Conservation (phyloP, 2,888 invertebrate species). For the Ceriagrion tenellum region DNA sequence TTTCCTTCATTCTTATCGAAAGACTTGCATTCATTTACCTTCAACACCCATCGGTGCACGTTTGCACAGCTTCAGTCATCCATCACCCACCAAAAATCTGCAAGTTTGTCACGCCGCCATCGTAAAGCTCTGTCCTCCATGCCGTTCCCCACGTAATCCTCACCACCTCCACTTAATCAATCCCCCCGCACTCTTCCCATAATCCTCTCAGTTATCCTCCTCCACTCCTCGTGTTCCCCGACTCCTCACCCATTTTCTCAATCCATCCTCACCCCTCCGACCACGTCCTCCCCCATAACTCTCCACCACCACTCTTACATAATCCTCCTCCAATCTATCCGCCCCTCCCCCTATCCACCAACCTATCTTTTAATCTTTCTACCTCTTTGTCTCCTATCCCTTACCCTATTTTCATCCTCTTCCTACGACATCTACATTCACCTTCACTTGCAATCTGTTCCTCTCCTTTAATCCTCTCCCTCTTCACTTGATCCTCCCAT, state of each 20-base stretch:
- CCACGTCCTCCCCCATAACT: neutral
- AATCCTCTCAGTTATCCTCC: constrained; percentile 31
- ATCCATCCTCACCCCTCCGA: constrained; percentile 9
- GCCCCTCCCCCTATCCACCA: neutral
- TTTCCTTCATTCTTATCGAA: neutral
- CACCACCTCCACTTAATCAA: constrained; percentile 9
- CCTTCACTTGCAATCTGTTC: neutral
- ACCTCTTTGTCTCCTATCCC: neutral
- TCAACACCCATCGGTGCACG: neutral
- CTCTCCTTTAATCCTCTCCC: neutral
- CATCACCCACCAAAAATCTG: constrained; percentile 26
- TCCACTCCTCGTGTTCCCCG: neutral
- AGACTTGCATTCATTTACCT: constrained; percentile 7
- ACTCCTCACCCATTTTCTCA: constrained; percentile 24
- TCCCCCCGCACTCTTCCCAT: constrained; percentile 35
- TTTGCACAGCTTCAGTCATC: neutral
- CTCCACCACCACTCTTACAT: neutral
- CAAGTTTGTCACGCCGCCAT: constrained; percentile 32
- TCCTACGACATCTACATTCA: neutral
- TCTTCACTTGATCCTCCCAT: neutral
- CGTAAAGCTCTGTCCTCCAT: neutral
- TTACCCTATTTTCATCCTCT: neutral
- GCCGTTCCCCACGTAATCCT: neutral
- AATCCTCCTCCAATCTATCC: neutral
- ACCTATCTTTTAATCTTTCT: constrained; percentile 17